phyloP scores from a whole-genome alignment of 2,113 vertebrate species.

The Entelurus aequoreus region DNA sequence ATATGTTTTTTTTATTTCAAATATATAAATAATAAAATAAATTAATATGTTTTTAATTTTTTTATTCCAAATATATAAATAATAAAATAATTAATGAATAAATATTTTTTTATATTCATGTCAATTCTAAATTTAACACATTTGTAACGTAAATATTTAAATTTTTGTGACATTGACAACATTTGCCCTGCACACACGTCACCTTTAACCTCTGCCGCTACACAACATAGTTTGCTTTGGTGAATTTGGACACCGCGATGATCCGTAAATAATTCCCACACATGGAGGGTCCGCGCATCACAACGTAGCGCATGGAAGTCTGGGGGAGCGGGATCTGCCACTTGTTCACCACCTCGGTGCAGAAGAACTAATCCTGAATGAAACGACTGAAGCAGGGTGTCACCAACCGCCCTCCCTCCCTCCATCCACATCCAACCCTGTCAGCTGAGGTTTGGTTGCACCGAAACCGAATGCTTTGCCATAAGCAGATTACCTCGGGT shows the following conservation, averaged over 20 bases:
- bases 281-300: constrained; percentile 36
- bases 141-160: no score
- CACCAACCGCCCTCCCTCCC: constrained; percentile 43
- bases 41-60: no score
- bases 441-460: constrained; percentile 66
- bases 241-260: constrained; percentile 26
- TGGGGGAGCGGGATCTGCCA: constrained; percentile 45
- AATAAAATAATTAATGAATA: no score
- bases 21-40: no score
- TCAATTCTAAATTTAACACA: no score
- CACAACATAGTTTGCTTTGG: constrained; percentile 11
- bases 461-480: constrained; percentile 69
- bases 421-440: constrained; percentile 45
- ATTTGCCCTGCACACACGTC: constrained; percentile 15
- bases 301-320: constrained; percentile 37
- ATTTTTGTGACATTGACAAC: background rate
- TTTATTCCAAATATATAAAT: no score
- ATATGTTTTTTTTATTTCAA: no score
- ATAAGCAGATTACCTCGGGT: constrained; percentile 77
- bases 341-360: constrained; percentile 53
- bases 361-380: constrained; percentile 68
- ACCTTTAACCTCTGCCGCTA: constrained; percentile 6
- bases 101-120: no score
- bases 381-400: constrained; percentile 66
- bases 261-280: constrained; percentile 52